Conservation (phyloP, 2,888 invertebrate species). For the Hyalella azteca region DNA sequence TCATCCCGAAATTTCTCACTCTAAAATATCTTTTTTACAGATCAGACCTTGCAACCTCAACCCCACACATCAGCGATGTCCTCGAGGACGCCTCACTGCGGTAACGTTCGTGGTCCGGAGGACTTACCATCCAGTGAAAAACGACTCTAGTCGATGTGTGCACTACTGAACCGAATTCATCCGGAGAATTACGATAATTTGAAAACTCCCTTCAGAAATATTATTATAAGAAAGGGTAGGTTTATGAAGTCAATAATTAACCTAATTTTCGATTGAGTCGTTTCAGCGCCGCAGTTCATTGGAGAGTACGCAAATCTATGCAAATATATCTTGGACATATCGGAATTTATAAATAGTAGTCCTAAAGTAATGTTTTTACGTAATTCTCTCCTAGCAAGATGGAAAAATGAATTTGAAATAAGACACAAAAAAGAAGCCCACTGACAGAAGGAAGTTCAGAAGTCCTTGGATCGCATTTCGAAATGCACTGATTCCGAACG, state of each 20-base stretch:
- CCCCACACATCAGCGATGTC: too few relatives aligned
- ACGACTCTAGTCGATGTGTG: not conserved
- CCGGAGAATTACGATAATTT: not conserved
- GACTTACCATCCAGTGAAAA: too few relatives aligned
- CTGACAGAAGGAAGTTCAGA: not conserved
- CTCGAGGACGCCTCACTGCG: too few relatives aligned
- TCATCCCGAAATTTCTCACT: too few relatives aligned
- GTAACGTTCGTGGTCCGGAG: too few relatives aligned
- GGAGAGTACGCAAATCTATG: conserved; percentile 7
- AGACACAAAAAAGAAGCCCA: not conserved
- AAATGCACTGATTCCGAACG: not conserved
- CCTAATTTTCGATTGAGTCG: not conserved
- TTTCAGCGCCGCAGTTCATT: not conserved
- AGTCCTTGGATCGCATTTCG: not conserved
- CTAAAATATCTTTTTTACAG: too few relatives aligned
- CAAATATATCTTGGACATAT: not conserved
- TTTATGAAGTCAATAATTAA: not conserved
- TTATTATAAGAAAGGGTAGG: not conserved
- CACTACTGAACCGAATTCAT: not conserved
- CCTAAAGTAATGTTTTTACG: not conserved
- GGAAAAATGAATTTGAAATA: not conserved
- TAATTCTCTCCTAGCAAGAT: not conserved
- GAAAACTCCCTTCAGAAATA: not conserved
- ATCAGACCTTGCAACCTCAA: too few relatives aligned
- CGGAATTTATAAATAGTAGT: not conserved